Percentiles rank a stretch among this genome's conserved stretches.
phyloP scores from a whole-genome alignment of 2,888 invertebrate species.

The Dryobota labecula region DNA sequence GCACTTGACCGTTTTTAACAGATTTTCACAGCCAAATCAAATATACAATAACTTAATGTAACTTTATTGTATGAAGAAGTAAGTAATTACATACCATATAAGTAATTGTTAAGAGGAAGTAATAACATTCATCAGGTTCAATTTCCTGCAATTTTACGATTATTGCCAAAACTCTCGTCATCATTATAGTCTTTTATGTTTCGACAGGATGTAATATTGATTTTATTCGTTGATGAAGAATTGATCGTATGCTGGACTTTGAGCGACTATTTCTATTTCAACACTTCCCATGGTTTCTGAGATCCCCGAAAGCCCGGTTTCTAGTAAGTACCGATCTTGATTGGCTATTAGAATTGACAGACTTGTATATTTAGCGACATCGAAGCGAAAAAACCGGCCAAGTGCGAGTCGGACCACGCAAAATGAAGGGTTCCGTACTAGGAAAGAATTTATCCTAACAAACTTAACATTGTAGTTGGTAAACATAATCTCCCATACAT shows the following conservation, averaged over 20 bases:
- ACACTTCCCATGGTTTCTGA: conserved; percentile 11
- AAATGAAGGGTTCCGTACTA: too few relatives aligned
- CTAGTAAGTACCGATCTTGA: too few relatives aligned
- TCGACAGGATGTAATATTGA: conserved; percentile 47
- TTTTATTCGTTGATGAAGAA: conserved; percentile 44
- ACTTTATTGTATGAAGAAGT: conserved; percentile 20
- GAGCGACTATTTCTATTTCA: conserved; percentile 9
- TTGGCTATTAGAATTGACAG: too few relatives aligned
- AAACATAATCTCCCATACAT: too few relatives aligned
- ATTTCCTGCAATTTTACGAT: conserved; percentile 57
- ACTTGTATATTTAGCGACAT: too few relatives aligned
- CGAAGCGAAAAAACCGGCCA: too few relatives aligned
- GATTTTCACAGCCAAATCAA: conserved; percentile 11
- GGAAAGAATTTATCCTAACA: too few relatives aligned
- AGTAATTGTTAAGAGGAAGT: conserved; percentile 49
- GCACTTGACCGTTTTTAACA: too few relatives aligned
- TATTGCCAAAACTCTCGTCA: conserved; percentile 50
- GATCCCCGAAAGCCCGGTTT: too few relatives aligned
- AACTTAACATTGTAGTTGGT: too few relatives aligned
- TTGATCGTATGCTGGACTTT: conserved; percentile 17
- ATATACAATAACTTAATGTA: conserved; percentile 21
- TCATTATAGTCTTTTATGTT: conserved; percentile 31
- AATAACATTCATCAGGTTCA: conserved; percentile 34
- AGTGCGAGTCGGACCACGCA: too few relatives aligned
- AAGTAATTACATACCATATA: conserved; percentile 40